Evolutionary conservation across 1,140 invertebrate genomes (phyloP), one percentile per base, ranked within the genome.

Genomic region (Brachionus sp.): DNA sequence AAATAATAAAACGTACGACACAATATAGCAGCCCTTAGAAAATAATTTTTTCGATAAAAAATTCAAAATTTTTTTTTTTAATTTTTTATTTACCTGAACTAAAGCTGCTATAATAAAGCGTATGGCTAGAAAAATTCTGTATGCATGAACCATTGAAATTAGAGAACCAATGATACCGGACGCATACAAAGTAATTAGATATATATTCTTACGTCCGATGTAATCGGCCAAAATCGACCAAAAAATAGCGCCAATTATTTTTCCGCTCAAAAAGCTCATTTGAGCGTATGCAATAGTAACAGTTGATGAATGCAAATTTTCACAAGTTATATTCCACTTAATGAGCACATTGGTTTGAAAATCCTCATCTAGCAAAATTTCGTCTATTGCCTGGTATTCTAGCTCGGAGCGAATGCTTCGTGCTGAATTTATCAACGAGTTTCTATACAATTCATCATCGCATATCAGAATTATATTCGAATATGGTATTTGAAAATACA

Each of bases 221-320:
- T 80, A 80, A 66, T 80, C 77, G 25, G 77, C 77, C 23, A 80
- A 29, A 23, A 80, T 80, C 5, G 77, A 80, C 13, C 57, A 80
- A 44, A 80, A 80, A 23, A 80, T 80, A 13, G 53, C 77, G 37
- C 77, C 77, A 66, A 80, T 62, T 80, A 80, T 80, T 42, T 62
- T 66, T 23, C 77, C 77, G 25, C 77, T 80, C 50, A 80, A 80
- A 80, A 62, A 80, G 23, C 35, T 80, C 77, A 80, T 80, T 37
- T 80, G 77, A 42, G 77, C 77, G n/a, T 80, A 80, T 2, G 77
- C 19, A 66, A 80, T 62, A 3, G 77, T 80, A 2, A 80, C 77
- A 12, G 35, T 62, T 57, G 77, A 57, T 19, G 50, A 62, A 12
- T 44, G 23, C 2, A 80, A 66, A 66, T 80, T 80, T 33, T 37